phyloP scores from a whole-genome alignment of 2,797 vertebrate genomes.

The Aotus griseimembra region DNA sequence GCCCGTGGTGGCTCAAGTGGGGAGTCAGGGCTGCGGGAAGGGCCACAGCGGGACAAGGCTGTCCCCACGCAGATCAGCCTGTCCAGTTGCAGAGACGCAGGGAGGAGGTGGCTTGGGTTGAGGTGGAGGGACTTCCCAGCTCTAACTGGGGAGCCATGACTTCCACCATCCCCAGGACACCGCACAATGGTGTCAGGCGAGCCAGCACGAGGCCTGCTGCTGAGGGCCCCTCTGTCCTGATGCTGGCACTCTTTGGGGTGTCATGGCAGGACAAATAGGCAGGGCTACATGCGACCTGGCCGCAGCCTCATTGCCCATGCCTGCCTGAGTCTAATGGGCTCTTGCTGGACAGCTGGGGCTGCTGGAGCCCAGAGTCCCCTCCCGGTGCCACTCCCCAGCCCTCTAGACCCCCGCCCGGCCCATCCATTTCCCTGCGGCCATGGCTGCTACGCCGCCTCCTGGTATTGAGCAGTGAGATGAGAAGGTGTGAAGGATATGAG shows the following conservation, averaged over 20 bases:
- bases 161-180: neutral
- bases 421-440: slow-evolving; percentile 74
- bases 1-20: fast-evolving
- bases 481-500: slow-evolving; percentile 73
- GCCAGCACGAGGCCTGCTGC: fast-evolving
- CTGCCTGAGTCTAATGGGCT: neutral
- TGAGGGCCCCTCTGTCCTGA: neutral
- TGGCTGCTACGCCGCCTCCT: slow-evolving; percentile 9
- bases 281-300: neutral
- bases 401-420: neutral
- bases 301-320: fast-evolving
- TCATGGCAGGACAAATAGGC: no score
- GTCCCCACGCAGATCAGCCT: neutral
- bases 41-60: neutral
- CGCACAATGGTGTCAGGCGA: fast-evolving
- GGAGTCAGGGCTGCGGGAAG: neutral
- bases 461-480: slow-evolving; percentile 73
- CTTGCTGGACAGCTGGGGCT: neutral
- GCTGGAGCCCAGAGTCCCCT: neutral
- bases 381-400: fast-evolving
- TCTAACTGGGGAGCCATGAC: neutral
- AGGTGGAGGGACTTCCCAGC: neutral
- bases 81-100: neutral
- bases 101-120: neutral
- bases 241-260: neutral